phyloP scores from a whole-genome alignment of 1,140 invertebrate genomes.

The Cydia strobilella region DNA sequence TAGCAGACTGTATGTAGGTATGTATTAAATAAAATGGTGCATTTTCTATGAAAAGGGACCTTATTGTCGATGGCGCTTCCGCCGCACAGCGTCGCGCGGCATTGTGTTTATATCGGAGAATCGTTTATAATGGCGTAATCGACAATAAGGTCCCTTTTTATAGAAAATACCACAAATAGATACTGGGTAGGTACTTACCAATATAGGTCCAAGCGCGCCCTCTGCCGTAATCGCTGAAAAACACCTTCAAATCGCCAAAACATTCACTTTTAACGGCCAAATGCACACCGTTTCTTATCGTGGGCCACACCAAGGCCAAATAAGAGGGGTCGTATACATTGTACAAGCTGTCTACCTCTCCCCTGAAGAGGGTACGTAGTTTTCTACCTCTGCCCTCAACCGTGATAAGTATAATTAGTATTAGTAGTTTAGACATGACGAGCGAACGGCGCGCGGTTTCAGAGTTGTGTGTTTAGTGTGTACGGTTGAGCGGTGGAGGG shows the following conservation, averaged over 20 bases:
- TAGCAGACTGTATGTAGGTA: no score
- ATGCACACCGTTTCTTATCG: conserved; percentile 74
- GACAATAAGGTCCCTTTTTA: no score
- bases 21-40: background rate
- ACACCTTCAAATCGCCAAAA: conserved; percentile 66
- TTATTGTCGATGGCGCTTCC: no score
- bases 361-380: conserved; percentile 41
- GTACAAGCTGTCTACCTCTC: conserved; percentile 66
- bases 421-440: background rate
- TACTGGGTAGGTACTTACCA: conserved; percentile 53
- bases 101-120: no score
- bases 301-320: conserved; percentile 75
- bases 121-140: no score
- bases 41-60: no score
- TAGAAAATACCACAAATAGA: no score
- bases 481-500: no score
- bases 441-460: background rate
- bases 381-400: background rate
- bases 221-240: conserved; percentile 69
- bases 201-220: conserved; percentile 73
- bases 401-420: background rate
- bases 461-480: background rate
- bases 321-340: conserved; percentile 74
- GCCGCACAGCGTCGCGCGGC: no score
- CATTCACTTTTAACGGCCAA: conserved; percentile 60